These are phyloP conservation scores for Sorex fumeus DNA, from an alignment of 2,113 vertebrate genomes.

Conservation along the genomic window DNA sequence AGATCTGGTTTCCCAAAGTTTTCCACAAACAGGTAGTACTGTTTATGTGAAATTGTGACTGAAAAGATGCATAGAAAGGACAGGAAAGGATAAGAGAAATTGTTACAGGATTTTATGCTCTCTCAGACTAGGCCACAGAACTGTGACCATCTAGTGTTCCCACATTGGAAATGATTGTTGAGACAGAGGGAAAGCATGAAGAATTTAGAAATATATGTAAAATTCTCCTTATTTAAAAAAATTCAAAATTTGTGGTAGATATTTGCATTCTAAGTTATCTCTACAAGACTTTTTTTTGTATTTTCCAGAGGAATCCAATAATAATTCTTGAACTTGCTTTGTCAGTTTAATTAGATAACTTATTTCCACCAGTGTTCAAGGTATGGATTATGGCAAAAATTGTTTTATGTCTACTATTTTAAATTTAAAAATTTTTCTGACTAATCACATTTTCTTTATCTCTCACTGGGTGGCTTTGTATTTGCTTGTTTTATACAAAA, in stretches of 20 bases:
- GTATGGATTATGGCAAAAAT: not conserved
- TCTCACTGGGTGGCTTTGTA: not conserved
- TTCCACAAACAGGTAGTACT: not conserved
- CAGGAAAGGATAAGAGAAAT: not conserved
- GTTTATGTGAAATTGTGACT: not conserved
- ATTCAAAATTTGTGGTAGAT: not conserved
- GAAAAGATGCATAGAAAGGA: not conserved
- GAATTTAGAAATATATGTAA: not conserved
- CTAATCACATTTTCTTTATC: not conserved
- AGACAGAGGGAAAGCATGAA: not conserved
- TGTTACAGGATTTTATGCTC: not conserved
- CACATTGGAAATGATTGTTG: not conserved
- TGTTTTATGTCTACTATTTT: not conserved
- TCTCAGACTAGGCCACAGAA: accelerated
- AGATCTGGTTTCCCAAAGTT: too few relatives aligned
- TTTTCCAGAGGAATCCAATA: not conserved
- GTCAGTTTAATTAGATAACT: constrained; percentile 19
- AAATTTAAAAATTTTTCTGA: not conserved
- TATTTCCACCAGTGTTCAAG: not conserved
- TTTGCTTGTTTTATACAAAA: not conserved
- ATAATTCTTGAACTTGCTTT: not conserved
- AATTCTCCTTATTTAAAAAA: not conserved
- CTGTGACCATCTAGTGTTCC: not conserved
- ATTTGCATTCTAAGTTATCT: not conserved
- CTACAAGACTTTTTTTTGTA: not conserved